Conservation (phyloP, 2,113 vertebrate species). For the Eulemur rufifrons region DNA sequence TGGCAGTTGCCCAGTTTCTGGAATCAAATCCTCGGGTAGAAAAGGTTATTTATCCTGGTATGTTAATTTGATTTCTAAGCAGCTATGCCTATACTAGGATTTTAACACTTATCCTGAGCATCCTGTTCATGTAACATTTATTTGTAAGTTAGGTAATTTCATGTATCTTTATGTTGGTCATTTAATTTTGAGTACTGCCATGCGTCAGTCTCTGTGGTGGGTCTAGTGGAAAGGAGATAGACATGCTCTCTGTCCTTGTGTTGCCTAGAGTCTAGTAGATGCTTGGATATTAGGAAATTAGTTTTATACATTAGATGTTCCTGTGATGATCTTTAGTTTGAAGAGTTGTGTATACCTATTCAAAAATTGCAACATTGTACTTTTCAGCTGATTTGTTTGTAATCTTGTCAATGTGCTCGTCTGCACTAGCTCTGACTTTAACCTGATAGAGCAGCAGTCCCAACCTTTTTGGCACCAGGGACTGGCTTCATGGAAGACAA, state of each 20-base stretch:
- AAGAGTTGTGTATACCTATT: neutral
- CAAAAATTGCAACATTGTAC: neutral
- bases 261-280: neutral
- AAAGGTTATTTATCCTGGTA: conserved; percentile 95
- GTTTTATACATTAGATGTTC: neutral
- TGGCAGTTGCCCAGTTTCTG: conserved; percentile 90
- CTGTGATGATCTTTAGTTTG: neutral
- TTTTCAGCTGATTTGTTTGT: neutral
- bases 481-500: too few species aligned
- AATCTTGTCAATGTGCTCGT: neutral
- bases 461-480: too few species aligned
- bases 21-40: conserved; percentile 89
- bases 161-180: neutral
- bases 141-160: neutral
- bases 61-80: neutral
- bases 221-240: neutral
- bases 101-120: neutral
- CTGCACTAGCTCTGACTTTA: neutral
- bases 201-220: neutral
- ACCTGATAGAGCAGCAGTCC: neutral
- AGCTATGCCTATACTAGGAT: neutral
- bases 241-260: neutral
- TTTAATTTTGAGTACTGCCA: neutral
- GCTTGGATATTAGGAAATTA: neutral
- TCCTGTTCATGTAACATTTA: neutral